Conservation (phyloP, 2,888 invertebrate genomes). For the Chesias legatella region DNA sequence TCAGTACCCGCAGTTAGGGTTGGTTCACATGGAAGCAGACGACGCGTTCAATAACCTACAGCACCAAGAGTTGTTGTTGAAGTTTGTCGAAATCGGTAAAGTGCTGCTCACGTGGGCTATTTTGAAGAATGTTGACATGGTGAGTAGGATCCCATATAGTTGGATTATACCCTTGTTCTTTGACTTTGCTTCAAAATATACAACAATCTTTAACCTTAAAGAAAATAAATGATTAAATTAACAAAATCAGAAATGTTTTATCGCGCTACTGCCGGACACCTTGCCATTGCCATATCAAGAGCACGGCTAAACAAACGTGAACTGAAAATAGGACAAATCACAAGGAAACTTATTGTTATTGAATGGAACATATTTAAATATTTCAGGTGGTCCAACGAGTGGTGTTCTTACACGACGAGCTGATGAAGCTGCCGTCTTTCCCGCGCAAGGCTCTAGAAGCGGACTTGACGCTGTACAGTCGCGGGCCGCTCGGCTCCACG, state of each 20-base stretch:
- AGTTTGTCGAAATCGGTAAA: conserved; percentile 98
- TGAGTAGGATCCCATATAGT: too few relatives aligned
- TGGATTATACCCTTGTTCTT: too few relatives aligned
- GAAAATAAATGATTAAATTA: too few relatives aligned
- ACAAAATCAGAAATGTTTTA: too few relatives aligned
- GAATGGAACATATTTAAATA: background rate
- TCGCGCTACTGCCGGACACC: too few relatives aligned
- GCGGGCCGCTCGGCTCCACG: conserved; percentile 93
- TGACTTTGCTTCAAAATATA: too few relatives aligned
- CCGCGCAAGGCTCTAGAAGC: conserved; percentile 98
- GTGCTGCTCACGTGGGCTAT: conserved; percentile 95
- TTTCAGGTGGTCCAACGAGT: conserved; percentile 95
- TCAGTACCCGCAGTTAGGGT: conserved; percentile 97
- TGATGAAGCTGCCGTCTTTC: conserved; percentile 98
- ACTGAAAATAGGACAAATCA: too few relatives aligned
- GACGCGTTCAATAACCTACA: conserved; percentile 95
- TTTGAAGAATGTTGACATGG: conserved; percentile 95
- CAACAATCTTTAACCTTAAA: too few relatives aligned
- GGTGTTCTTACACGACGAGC: conserved; percentile 98
- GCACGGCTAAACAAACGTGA: too few relatives aligned
- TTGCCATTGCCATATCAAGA: too few relatives aligned
- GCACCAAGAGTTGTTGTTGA: conserved; percentile 93
- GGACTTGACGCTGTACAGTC: conserved; percentile 94
- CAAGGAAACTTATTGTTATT: background rate
- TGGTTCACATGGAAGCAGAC: conserved; percentile 95